Evolutionary conservation across 2,888 invertebrate genomes (phyloP).

Genomic region (Pyralis farinalis): DNA sequence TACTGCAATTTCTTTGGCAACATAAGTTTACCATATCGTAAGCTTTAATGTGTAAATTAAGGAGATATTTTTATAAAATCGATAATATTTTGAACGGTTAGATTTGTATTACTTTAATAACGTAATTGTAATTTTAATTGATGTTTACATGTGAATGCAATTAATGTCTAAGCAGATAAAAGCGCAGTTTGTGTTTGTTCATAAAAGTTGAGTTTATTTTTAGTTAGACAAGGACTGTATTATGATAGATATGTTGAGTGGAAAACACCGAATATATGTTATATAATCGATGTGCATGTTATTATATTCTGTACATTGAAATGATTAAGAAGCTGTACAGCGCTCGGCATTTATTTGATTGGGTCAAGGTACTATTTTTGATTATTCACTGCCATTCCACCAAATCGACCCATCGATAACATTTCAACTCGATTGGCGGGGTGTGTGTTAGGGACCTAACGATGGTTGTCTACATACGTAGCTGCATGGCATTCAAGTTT

Average conservation of each 20-base stretch:
- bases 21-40: no score
- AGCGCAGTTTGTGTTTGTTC: constrained; percentile 32
- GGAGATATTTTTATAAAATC: no score
- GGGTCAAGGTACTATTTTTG: constrained; percentile 62
- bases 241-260: constrained; percentile 16
- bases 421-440: neutral
- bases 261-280: constrained; percentile 5
- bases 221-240: constrained; percentile 15
- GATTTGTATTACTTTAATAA: no score
- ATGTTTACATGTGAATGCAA: no score
- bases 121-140: no score
- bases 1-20: no score
- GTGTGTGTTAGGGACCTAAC: neutral
- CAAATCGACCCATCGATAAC: constrained; percentile 18
- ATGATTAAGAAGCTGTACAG: constrained; percentile 30
- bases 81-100: no score
- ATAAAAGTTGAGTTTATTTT: constrained; percentile 25
- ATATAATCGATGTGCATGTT: constrained; percentile 31
- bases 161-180: constrained; percentile 28
- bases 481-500: neutral
- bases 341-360: constrained; percentile 46
- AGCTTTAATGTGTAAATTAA: no score
- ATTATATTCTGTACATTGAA: constrained; percentile 28
- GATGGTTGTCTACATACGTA: neutral
- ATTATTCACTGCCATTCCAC: constrained; percentile 41